Conservation (phyloP, 2,797 vertebrate species). For the Limosa lapponica region DNA sequence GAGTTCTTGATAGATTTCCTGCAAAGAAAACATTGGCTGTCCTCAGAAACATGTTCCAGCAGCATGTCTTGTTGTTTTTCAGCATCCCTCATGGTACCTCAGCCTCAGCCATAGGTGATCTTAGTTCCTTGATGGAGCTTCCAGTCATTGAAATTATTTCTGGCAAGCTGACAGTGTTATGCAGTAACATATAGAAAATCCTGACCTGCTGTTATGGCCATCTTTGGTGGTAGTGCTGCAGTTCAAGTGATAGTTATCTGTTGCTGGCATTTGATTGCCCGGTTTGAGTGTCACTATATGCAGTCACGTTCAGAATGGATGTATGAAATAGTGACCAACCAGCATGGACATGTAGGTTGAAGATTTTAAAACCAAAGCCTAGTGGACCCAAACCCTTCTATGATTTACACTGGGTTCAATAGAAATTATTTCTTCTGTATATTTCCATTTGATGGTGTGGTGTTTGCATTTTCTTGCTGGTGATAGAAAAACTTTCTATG, state of each 20-base stretch:
- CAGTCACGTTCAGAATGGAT: neutral
- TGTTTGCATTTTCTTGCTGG: neutral
- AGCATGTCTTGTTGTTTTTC: neutral
- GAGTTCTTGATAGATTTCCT: neutral
- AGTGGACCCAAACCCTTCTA: neutral
- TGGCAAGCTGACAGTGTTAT: neutral
- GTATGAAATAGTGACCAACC: neutral
- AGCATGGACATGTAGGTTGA: neutral
- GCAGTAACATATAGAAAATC: neutral
- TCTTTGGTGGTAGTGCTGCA: neutral
- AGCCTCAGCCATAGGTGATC: neutral
- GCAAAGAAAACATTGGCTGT: neutral
- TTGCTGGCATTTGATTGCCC: neutral
- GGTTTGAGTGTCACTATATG: neutral
- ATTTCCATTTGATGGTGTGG: neutral
- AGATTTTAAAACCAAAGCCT: neutral
- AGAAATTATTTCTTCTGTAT: neutral
- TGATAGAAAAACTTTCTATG: neutral
- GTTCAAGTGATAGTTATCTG: neutral
- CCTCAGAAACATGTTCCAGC: neutral
- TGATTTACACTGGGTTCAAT: neutral
- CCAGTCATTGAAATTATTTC: neutral
- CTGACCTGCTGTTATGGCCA: neutral
- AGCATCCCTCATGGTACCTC: neutral
- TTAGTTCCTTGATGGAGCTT: neutral